Evolutionary conservation across 2,888 invertebrate species (phyloP).

Genomic region (Osmoderma eremita): DNA sequence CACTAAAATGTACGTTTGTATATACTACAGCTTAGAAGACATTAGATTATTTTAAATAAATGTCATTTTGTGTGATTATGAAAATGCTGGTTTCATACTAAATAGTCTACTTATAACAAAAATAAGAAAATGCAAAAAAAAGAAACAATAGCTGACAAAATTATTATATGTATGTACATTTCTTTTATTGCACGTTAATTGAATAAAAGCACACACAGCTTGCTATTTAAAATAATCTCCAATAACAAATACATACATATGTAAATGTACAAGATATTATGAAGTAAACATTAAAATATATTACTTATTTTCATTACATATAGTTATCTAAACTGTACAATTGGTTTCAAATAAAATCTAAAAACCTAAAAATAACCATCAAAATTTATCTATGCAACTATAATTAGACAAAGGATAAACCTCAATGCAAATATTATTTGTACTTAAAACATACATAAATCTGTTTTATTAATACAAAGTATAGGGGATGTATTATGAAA

Average conservation of each 20-base stretch:
- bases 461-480: conserved; percentile 20
- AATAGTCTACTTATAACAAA: neutral
- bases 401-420: conserved; percentile 18
- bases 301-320: conserved; percentile 21
- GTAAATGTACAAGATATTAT: conserved; percentile 23
- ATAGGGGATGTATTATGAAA: conserved; percentile 6
- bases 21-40: conserved; percentile 14
- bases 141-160: neutral
- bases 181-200: conserved; percentile 20
- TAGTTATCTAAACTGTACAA: conserved; percentile 41
- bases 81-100: neutral
- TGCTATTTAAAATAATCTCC: conserved; percentile 30
- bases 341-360: conserved; percentile 40
- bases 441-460: conserved; percentile 37
- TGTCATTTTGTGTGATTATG: neutral
- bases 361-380: conserved; percentile 18
- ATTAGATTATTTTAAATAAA: conserved; percentile 22
- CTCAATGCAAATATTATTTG: conserved; percentile 30
- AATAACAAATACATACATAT: conserved; percentile 32
- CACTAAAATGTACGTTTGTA: conserved; percentile 34
- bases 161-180: conserved; percentile 21
- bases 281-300: conserved; percentile 34
- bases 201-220: conserved; percentile 3
- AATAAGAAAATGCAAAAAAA: neutral
- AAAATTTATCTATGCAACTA: conserved; percentile 26